Percentiles rank a stretch among this genome's conserved stretches.
These are phyloP conservation scores for Seriola dumerili DNA, from an alignment of 2,113 vertebrate species.

Conservation along the genomic window DNA sequence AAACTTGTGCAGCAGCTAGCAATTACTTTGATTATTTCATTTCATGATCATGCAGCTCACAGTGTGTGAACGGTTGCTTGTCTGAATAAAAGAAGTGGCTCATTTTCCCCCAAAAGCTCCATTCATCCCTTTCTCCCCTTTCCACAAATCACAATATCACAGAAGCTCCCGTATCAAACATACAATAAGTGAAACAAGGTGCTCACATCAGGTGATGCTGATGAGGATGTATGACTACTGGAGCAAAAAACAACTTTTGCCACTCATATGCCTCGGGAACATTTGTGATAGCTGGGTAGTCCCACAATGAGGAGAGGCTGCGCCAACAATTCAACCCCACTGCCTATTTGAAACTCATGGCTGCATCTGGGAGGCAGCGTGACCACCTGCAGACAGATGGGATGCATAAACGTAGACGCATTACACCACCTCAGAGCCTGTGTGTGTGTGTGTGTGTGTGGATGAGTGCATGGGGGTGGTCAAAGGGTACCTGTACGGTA, in stretches of 20 bases:
- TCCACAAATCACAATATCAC: neutral
- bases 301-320: slow-evolving; percentile 48
- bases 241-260: slow-evolving; percentile 47
- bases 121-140: neutral
- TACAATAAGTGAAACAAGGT: slow-evolving; percentile 37
- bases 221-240: slow-evolving; percentile 31
- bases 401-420: slow-evolving; percentile 70
- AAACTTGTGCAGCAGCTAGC: neutral
- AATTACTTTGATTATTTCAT: neutral
- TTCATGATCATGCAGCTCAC: neutral
- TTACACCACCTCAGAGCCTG: slow-evolving; percentile 31
- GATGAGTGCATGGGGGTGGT: slow-evolving; percentile 3
- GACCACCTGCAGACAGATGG: slow-evolving; percentile 82
- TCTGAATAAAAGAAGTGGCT: neutral
- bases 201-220: slow-evolving; percentile 15
- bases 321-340: slow-evolving; percentile 34
- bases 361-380: slow-evolving; percentile 65
- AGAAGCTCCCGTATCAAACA: slow-evolving; percentile 14
- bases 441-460: slow-evolving; percentile 27
- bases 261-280: slow-evolving; percentile 41
- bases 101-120: neutral
- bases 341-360: slow-evolving; percentile 75
- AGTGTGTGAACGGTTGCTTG: neutral
- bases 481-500: slow-evolving; percentile 54
- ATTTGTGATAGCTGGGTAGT: slow-evolving; percentile 61